Evolutionary conservation across 1,140 invertebrate genomes (phyloP), one percentile per base, ranked within the genome.

Genomic region (Bombus waltoni): DNA sequence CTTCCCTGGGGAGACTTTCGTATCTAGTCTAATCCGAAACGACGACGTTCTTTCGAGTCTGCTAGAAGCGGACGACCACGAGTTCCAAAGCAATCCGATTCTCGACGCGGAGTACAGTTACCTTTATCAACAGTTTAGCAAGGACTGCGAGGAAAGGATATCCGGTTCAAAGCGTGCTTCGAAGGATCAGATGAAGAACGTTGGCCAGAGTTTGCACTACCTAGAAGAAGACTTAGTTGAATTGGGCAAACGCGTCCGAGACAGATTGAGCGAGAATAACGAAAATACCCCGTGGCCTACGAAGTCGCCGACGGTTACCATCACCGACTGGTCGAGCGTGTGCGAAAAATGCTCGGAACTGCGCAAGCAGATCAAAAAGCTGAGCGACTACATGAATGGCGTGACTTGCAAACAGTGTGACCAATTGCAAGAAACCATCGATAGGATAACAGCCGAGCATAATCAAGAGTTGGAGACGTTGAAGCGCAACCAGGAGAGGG

Each of bases 51-150:
- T 95, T 40, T 91, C 90, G 28, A 88, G 87, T 42, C 82, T 95
- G 32, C 75, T 80, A 11, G 81, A 92, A 25, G 87, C 92, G 25
- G 93, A 93, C 32, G 91, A 92, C 10, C 72, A 74, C 22, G 88
- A 93, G 18, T 94, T 96, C 83, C 95, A 95, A 83, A 94, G 92
- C 76, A 95, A 96, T 92, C 93, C 95, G 83, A 89, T 94, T 32
- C 94, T 95, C 82, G 96, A 96, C 91, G 95, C 96, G 80, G 96
- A 97, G 94, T 96, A 96, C 91, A 95, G 95, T 85, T 96, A 96
- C 92, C 94, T 97, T 47, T 97, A 96, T 93, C 96, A 96, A 79
- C 96, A 96, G 87, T 96, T 96, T 92, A 95, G 95, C 73, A 95
- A 95, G 83, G 96, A 96, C 91, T 96, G 96, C 92, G 92, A 91